These are phyloP conservation scores for Brachyptera risi DNA, from an alignment of 2,888 invertebrate species.

Conservation along the genomic window DNA sequence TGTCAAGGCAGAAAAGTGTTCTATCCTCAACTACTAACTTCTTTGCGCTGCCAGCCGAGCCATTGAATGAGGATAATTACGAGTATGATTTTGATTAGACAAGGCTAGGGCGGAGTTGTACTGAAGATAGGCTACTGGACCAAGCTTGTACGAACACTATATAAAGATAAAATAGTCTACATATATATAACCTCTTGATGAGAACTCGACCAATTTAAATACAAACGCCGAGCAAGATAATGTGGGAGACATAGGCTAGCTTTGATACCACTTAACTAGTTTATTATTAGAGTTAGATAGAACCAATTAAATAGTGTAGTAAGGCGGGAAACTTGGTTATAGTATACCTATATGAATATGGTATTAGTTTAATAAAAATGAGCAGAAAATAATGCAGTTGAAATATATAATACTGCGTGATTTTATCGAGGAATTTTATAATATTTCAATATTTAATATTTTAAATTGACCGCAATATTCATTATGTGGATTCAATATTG, in stretches of 20 bases:
- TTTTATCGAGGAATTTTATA: too few relatives aligned
- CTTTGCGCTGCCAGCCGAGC: not conserved
- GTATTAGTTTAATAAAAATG: too few relatives aligned
- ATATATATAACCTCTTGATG: not conserved
- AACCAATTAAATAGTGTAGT: conserved; percentile 6
- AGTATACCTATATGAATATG: too few relatives aligned
- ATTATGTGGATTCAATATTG: too few relatives aligned
- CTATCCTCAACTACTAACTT: not conserved
- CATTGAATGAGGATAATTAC: not conserved
- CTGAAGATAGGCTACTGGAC: too few relatives aligned
- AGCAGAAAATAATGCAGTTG: too few relatives aligned
- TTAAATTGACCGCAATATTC: too few relatives aligned
- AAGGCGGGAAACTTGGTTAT: not conserved
- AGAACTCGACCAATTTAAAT: conserved; percentile 9
- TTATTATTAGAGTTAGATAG: not conserved
- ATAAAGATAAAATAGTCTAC: too few relatives aligned
- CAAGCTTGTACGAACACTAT: too few relatives aligned
- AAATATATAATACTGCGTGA: too few relatives aligned
- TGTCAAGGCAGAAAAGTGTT: too few relatives aligned
- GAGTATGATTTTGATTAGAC: not conserved
- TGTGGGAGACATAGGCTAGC: not conserved
- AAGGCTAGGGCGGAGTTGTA: not conserved
- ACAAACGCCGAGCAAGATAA: not conserved
- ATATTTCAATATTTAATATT: too few relatives aligned
- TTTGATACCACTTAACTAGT: not conserved